A percentile compares a stretch with the other conserved stretches of the same genome.
Conservation (phyloP, 2,113 vertebrate genomes). For the Gymnarchus niloticus region DNA sequence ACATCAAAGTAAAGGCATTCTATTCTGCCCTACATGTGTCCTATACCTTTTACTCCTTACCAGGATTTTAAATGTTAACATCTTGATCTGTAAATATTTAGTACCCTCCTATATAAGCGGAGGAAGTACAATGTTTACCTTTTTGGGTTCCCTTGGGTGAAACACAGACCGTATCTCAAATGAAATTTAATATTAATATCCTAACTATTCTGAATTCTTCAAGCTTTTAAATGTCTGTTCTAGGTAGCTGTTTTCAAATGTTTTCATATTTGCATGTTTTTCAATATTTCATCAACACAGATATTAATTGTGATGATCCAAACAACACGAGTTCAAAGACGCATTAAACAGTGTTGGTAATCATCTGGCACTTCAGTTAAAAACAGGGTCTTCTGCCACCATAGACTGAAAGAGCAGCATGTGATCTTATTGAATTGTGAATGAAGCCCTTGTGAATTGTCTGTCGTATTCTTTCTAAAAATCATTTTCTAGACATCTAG, state of each 20-base stretch:
- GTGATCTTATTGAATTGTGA: background rate
- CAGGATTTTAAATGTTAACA: background rate
- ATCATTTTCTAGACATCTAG: too few species aligned
- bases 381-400: background rate
- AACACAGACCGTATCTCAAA: background rate
- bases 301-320: background rate
- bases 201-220: background rate
- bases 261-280: background rate
- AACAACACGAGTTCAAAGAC: background rate
- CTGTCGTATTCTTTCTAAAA: background rate
- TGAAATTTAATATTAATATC: background rate
- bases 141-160: background rate
- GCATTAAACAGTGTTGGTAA: background rate
- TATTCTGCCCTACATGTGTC: background rate
- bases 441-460: background rate
- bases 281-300: background rate
- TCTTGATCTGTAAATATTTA: background rate
- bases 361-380: background rate
- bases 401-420: too few species aligned
- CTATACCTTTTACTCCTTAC: background rate
- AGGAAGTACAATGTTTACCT: background rate
- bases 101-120: background rate
- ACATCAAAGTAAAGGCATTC: background rate
- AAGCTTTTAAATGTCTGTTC: background rate
- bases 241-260: background rate